These are phyloP conservation scores for Bovichtus variegatus DNA, from an alignment of 2,797 vertebrate species.

Conservation along the genomic window DNA sequence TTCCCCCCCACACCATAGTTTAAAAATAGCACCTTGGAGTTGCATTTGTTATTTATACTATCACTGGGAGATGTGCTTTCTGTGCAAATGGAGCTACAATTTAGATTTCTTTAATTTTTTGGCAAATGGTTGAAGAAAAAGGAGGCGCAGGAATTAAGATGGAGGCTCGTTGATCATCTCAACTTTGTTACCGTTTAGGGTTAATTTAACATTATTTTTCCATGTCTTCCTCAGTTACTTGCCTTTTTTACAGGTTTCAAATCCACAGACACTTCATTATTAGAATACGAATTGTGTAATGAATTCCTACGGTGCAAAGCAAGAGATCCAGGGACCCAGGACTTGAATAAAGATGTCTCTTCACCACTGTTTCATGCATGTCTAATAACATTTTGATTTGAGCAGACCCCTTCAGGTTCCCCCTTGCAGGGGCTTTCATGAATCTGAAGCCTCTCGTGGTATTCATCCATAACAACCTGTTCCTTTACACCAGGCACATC, in stretches of 20 bases:
- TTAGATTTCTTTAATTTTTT: not conserved
- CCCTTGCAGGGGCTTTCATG: slow-evolving; percentile 48
- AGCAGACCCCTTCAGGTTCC: slow-evolving; percentile 50
- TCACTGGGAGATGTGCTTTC: not conserved
- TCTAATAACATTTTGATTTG: slow-evolving; percentile 55
- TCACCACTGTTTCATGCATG: slow-evolving; percentile 26
- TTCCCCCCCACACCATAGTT: not conserved
- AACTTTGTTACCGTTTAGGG: slow-evolving; percentile 14
- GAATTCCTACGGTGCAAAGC: not conserved
- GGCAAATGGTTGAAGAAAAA: slow-evolving; percentile 26
- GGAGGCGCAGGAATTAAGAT: slow-evolving; percentile 18
- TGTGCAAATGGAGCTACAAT: not conserved
- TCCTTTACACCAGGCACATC: slow-evolving; percentile 61
- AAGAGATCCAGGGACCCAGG: slow-evolving; percentile 2
- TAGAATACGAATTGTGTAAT: too few species aligned
- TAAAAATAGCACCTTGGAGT: not conserved
- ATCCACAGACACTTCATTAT: not conserved
- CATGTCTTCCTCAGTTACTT: not conserved
- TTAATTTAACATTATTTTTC: slow-evolving; percentile 26
- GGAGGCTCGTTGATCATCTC: slow-evolving; percentile 17
- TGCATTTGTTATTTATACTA: not conserved
- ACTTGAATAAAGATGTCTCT: slow-evolving; percentile 44
- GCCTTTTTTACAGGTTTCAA: slow-evolving; percentile 12
- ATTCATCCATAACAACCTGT: slow-evolving; percentile 67
- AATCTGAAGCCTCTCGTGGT: slow-evolving; percentile 58